These are phyloP conservation scores for Anhinga rufa DNA, from an alignment of 2,113 vertebrate genomes.

Conservation along the genomic window DNA sequence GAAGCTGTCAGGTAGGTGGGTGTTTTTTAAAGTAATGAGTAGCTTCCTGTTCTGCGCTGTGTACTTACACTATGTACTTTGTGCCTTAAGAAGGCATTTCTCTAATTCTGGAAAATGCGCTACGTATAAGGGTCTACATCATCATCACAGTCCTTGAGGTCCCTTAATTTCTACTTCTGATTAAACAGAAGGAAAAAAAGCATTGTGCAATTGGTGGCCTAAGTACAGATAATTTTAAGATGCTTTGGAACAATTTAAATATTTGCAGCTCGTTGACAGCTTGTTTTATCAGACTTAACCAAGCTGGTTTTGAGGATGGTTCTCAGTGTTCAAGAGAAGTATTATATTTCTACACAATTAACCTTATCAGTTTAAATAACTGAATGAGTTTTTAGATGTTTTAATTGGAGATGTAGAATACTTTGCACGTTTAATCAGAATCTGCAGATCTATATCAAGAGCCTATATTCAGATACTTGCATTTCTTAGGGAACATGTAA, in stretches of 20 bases:
- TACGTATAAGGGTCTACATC: rapidly evolving
- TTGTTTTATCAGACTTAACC: not conserved
- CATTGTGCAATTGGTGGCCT: not conserved
- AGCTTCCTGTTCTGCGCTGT: not conserved
- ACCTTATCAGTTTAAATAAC: not conserved
- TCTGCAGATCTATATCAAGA: not conserved
- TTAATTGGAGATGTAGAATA: not conserved
- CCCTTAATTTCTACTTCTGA: not conserved
- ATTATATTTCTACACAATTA: not conserved
- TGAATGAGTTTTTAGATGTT: not conserved
- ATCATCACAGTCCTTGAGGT: not conserved
- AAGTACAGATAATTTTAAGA: not conserved
- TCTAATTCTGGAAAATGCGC: not conserved
- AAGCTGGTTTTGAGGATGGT: not conserved
- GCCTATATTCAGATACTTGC: not conserved
- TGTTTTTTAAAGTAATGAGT: not conserved
- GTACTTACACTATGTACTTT: not conserved
- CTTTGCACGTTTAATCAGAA: not conserved
- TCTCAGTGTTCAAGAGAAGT: not conserved
- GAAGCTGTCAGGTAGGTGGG: not conserved
- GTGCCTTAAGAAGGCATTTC: not conserved
- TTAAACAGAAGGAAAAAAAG: not conserved
- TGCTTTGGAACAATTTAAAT: not conserved
- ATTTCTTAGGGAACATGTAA: not conserved
- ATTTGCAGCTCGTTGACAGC: not conserved